Evolutionary conservation across 1,140 invertebrate genomes (phyloP), one percentile per base, ranked within the genome.

Genomic region (Papilio machaon): DNA sequence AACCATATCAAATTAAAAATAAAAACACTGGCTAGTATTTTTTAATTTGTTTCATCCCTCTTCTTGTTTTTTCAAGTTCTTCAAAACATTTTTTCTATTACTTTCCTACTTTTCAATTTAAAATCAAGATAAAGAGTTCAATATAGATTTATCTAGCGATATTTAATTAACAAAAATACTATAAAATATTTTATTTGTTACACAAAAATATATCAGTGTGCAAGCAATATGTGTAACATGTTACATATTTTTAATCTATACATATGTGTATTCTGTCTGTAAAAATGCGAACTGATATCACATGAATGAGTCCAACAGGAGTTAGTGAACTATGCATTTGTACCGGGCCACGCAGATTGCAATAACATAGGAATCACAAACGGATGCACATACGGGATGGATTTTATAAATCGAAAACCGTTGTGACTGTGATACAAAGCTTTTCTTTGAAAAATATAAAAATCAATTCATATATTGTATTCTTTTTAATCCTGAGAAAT

Each of bases 251-350:
- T 35, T 70, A 35, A 70, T 70, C 60, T 64, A 64, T 64, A 30
- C 60, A 35, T 70, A 38, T 5, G 58, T 13, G 64, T 13, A 70
- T 70, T 35, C 58, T 7, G 58, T 38, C 30, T 70, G 64, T 70
- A 70, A 35, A 35, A 70, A 70, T 70, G 64, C 64, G 64, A 70
- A 11, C 64, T 11, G 64, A 70, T 35, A 70, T 70, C 64, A 70
- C 64, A 70, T 70, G 64, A 70, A 70, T 70, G 64, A 70, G 4
- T 70, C 64, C 64, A 70, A 35, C 64, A 70, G 30, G 64, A 13
- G 64, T 70, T 38, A 70, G 64, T 70, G 64, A 70, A 70, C 64
- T 70, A 70, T 70, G 64, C 64, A 70, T 70, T 70, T 70, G 64
- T 70, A 70, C 60, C 23, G 60, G 11, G 64, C 64, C 64, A 19